Evolutionary conservation across 2,797 vertebrate genomes (phyloP).

Genomic region (Lagocephalus sceleratus): DNA sequence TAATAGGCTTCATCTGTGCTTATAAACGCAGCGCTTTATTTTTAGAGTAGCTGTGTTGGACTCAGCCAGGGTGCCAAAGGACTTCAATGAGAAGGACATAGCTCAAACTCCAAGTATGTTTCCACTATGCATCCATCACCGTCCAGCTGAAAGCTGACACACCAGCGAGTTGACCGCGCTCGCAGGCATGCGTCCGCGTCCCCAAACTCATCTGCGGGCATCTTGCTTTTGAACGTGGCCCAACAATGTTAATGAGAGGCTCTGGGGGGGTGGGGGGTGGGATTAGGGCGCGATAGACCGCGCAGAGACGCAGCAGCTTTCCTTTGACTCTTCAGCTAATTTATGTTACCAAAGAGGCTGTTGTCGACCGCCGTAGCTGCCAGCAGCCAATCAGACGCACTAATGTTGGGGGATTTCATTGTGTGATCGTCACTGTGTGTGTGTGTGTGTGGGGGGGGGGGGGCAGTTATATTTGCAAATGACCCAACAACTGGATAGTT

Average conservation of each 20-base stretch:
- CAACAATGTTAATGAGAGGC: constrained; percentile 71
- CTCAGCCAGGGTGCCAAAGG: constrained; percentile 65
- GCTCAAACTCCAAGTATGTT: constrained; percentile 76
- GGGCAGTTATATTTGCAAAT: too few relatives aligned
- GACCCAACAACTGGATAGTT: too few relatives aligned
- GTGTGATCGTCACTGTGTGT: too few relatives aligned
- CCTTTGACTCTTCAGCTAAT: constrained; percentile 35
- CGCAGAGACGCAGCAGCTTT: constrained; percentile 41
- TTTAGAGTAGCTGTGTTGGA: constrained; percentile 66
- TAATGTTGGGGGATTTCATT: too few relatives aligned
- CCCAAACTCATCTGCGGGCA: constrained; percentile 52
- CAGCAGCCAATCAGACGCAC: too few relatives aligned
- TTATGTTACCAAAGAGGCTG: constrained; percentile 32
- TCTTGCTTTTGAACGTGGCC: constrained; percentile 61
- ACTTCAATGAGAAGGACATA: constrained; percentile 71
- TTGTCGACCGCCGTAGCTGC: constrained; percentile 5
- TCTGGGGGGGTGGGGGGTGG: constrained; percentile 19
- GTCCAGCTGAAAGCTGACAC: constrained; percentile 65
- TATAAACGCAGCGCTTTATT: constrained; percentile 62
- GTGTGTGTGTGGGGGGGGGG: too few relatives aligned
- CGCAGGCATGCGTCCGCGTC: constrained; percentile 39
- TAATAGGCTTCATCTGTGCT: constrained; percentile 53
- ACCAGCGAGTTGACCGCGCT: constrained; percentile 16
- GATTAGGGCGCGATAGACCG: constrained; percentile 37
- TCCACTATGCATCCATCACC: constrained; percentile 69